Evolutionary conservation across 1,140 invertebrate species (phyloP).

Genomic region (Tigriopus japonicus): DNA sequence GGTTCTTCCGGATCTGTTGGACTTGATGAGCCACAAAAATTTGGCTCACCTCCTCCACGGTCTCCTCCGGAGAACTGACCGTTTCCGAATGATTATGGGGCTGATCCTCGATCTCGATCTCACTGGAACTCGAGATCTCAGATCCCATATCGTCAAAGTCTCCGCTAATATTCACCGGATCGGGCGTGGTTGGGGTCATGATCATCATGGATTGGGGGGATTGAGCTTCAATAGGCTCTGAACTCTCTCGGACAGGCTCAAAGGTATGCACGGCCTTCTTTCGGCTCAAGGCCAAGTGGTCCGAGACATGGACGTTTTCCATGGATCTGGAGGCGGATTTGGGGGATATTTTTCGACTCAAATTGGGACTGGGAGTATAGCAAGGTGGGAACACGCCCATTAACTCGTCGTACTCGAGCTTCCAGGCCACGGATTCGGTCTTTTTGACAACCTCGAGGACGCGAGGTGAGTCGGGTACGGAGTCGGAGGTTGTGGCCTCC

Average conservation of each 20-base stretch:
- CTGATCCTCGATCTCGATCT: slow-evolving; percentile 7
- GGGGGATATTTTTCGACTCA: neutral
- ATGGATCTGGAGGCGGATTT: neutral
- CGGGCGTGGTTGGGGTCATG: neutral
- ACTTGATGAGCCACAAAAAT: neutral
- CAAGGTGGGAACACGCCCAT: neutral
- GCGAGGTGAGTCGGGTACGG: neutral
- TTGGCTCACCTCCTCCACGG: neutral
- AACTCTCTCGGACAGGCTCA: neutral
- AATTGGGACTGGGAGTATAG: neutral
- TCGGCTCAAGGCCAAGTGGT: neutral
- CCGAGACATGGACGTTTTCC: neutral
- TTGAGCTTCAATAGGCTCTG: neutral
- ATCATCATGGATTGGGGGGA: neutral
- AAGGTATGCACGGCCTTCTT: neutral
- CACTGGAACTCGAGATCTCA: slow-evolving; percentile 10
- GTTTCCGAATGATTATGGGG: neutral
- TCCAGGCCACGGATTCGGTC: slow-evolving; percentile 6
- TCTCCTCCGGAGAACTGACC: neutral
- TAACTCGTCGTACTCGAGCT: slow-evolving; percentile 4
- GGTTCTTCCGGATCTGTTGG: neutral
- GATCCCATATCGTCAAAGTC: neutral
- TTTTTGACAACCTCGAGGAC: slow-evolving; percentile 8
- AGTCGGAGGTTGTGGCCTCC: no score
- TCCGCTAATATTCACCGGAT: neutral